phyloP scores from a whole-genome alignment of 2,113 vertebrate genomes.

The Poicephalus meyeri region DNA sequence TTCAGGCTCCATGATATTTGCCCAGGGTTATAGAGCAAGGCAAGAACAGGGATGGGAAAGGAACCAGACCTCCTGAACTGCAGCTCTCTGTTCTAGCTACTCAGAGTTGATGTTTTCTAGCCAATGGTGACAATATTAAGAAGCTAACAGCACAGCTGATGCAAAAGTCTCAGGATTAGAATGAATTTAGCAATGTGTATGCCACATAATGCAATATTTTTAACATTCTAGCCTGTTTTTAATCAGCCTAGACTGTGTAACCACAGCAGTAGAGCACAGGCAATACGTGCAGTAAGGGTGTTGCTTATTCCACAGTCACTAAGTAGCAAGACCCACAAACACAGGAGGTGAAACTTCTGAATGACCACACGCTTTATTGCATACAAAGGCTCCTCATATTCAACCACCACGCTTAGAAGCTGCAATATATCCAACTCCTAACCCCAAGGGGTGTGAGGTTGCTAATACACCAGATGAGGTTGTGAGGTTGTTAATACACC shows the following conservation, averaged over 20 bases:
- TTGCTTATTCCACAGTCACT: background rate
- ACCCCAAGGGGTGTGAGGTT: background rate
- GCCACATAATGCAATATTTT: background rate
- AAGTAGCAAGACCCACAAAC: background rate
- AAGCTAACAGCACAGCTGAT: background rate
- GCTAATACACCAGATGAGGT: background rate
- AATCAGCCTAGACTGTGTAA: background rate
- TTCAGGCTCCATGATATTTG: background rate
- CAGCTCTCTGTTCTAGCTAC: background rate
- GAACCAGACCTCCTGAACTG: background rate
- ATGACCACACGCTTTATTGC: fast-evolving
- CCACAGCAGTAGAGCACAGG: background rate
- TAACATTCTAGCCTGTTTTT: background rate
- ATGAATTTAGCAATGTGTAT: fast-evolving
- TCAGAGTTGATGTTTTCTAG: background rate
- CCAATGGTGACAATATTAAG: background rate
- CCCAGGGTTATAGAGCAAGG: background rate
- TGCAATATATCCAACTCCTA: background rate
- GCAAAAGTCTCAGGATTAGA: background rate
- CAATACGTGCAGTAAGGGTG: fast-evolving
- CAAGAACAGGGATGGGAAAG: background rate
- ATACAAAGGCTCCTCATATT: background rate
- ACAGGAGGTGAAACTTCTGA: background rate
- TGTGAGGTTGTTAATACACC: background rate
- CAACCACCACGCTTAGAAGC: background rate